Evolutionary conservation across 2,888 invertebrate genomes (phyloP).

Genomic region (Heliothis peltigera): DNA sequence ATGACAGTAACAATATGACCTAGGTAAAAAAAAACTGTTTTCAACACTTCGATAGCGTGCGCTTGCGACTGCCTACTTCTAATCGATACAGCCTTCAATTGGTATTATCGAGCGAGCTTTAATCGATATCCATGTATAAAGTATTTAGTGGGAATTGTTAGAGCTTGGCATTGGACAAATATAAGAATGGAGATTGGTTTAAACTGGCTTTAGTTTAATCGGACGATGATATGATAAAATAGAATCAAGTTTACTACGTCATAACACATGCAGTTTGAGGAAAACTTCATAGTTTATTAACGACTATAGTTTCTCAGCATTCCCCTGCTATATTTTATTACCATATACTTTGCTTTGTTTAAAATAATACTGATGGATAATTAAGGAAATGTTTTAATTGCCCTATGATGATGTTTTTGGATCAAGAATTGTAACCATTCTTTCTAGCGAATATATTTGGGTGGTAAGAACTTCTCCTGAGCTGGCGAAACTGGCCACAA

Average conservation of each 20-base stretch:
- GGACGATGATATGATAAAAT: background rate
- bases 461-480: too few relatives aligned
- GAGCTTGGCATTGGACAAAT: background rate
- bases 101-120: conserved; percentile 9
- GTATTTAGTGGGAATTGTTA: conserved; percentile 10
- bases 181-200: too few relatives aligned
- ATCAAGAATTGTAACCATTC: too few relatives aligned
- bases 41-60: conserved; percentile 30
- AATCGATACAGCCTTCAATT: conserved; percentile 40
- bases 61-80: conserved; percentile 34
- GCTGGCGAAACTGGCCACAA: too few relatives aligned
- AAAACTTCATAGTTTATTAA: background rate
- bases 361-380: background rate
- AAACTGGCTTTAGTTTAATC: too few relatives aligned
- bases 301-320: background rate
- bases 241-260: background rate
- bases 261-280: background rate
- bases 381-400: background rate
- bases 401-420: too few relatives aligned
- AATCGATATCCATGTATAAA: conserved; percentile 18
- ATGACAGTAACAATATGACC: background rate
- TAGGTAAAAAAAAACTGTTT: conserved; percentile 44
- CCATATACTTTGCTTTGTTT: background rate
- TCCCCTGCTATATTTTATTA: background rate
- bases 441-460: too few relatives aligned